These are phyloP conservation scores for Bolinopsis microptera DNA, from an alignment of 37 sponge, comb jelly and placozoan genomes.

Conservation along the genomic window DNA sequence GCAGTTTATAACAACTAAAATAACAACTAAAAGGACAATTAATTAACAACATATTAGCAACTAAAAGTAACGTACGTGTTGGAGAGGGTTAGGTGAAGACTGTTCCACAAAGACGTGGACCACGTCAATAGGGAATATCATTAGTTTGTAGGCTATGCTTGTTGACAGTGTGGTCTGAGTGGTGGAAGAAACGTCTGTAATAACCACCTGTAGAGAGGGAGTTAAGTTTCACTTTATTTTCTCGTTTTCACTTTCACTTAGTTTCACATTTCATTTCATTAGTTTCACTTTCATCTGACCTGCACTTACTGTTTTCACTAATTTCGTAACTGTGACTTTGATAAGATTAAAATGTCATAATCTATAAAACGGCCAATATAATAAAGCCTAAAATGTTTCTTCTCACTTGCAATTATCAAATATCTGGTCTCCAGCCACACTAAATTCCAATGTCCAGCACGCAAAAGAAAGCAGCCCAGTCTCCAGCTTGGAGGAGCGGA, in stretches of 20 bases:
- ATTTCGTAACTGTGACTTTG: too few species aligned
- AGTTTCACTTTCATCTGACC: too few species aligned
- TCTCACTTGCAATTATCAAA: constrained; percentile 7
- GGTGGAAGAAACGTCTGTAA: constrained; percentile 43
- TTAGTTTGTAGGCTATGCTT: not conserved
- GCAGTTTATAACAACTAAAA: too few species aligned
- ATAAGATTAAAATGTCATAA: too few species aligned
- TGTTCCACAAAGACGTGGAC: constrained; percentile 30
- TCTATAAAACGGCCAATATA: too few species aligned
- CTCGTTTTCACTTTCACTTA: too few species aligned
- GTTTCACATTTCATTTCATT: too few species aligned
- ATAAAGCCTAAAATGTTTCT: too few species aligned
- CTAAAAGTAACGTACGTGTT: not conserved
- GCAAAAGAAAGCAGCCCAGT: not conserved
- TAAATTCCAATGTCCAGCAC: constrained; percentile 38
- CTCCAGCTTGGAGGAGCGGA: not conserved
- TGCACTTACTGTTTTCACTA: too few species aligned
- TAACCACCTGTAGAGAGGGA: not conserved
- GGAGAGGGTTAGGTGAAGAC: constrained; percentile 34
- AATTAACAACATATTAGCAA: not conserved
- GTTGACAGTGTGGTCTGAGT: constrained; percentile 10
- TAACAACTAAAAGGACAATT: too few species aligned
- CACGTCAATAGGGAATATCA: constrained; percentile 25
- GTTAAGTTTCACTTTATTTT: too few species aligned
- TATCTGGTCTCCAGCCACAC: constrained; percentile 32